These are phyloP conservation scores for Himalopsyche tibetana DNA, from an alignment of 2,888 invertebrate species.

Conservation along the genomic window DNA sequence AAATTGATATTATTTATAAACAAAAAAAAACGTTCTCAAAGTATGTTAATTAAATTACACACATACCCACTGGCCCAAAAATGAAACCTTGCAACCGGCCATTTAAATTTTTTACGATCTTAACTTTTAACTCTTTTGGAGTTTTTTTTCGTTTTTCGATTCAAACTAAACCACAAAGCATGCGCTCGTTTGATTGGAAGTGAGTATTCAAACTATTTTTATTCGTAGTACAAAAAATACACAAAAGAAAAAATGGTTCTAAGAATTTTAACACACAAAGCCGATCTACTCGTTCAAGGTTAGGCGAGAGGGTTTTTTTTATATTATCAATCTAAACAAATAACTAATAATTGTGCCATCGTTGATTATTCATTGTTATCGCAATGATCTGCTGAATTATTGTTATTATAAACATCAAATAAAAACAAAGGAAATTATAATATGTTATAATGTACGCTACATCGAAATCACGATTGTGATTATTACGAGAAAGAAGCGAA, in stretches of 20 bases:
- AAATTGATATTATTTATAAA: neutral
- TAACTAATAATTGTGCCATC: neutral
- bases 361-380: constrained; percentile 6
- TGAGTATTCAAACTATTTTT: neutral
- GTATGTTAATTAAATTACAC: neutral
- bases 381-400: neutral
- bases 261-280: neutral
- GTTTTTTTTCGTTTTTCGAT: constrained; percentile 7
- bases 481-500: too few relatives aligned
- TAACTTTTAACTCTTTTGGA: neutral
- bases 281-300: constrained; percentile 18
- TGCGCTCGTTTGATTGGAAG: neutral
- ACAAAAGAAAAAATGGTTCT: neutral
- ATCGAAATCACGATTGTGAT: too few relatives aligned
- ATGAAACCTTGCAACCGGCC: neutral
- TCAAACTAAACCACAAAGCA: constrained; percentile 27
- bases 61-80: constrained; percentile 16
- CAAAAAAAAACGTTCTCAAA: neutral
- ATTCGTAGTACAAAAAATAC: neutral
- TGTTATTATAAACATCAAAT: too few relatives aligned
- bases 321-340: neutral
- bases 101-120: neutral
- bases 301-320: neutral
- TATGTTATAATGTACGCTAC: too few relatives aligned
- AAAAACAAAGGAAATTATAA: too few relatives aligned